Percentiles rank a stretch among this genome's conserved stretches.
These are phyloP conservation scores for Cherax destructor DNA, from an alignment of 1,140 invertebrate species.

Conservation along the genomic window DNA sequence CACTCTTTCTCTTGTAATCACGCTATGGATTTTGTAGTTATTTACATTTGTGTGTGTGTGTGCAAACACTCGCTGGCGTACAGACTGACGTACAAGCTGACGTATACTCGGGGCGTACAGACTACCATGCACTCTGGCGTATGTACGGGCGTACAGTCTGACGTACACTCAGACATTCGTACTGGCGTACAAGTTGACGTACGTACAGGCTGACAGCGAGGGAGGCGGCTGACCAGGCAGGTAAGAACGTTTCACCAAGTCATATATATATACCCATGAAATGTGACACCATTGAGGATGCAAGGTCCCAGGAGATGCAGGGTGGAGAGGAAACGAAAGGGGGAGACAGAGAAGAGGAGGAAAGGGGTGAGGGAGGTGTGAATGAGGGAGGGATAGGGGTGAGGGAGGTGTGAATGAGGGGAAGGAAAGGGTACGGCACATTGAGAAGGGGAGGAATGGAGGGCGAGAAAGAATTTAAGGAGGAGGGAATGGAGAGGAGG, in stretches of 20 bases:
- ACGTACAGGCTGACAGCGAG: too few species aligned
- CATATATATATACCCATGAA: constrained; percentile 22
- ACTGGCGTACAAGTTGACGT: too few species aligned
- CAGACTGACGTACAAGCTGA: too few species aligned
- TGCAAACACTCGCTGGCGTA: too few species aligned
- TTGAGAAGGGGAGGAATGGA: not conserved
- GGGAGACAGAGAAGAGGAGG: not conserved
- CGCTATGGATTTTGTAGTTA: too few species aligned
- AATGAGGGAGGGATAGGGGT: not conserved
- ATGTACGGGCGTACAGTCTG: too few species aligned
- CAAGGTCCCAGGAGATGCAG: not conserved
- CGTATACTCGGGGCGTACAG: too few species aligned
- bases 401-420: constrained; percentile 2
- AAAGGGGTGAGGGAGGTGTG: not conserved
- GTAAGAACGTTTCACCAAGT: constrained; percentile 18
- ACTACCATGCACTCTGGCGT: too few species aligned
- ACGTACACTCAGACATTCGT: too few species aligned
- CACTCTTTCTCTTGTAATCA: too few species aligned
- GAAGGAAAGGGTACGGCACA: not conserved
- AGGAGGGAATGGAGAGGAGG: not conserved
- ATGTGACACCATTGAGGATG: constrained; percentile 22
- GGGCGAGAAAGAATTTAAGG: constrained; percentile 13
- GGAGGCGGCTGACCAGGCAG: not conserved
- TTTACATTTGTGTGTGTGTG: too few species aligned
- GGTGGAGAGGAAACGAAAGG: not conserved